Evolutionary conservation across 2,113 vertebrate species (phyloP).

Genomic region (Gallinago paraguaiae): DNA sequence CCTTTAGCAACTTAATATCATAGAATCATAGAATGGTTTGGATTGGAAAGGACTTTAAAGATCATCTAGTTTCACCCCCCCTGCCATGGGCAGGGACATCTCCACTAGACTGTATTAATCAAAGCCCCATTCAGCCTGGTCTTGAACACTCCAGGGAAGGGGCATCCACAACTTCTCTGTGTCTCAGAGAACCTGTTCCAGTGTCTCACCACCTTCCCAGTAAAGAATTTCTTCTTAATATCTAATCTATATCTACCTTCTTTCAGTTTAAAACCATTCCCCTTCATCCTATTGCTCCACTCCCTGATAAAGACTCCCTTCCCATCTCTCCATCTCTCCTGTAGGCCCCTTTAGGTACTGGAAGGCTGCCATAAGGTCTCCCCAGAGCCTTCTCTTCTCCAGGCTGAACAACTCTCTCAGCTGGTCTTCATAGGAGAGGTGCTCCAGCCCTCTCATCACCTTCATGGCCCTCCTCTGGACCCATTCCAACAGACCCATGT

Average conservation of each 20-base stretch:
- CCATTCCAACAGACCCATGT: neutral
- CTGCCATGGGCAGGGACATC: neutral
- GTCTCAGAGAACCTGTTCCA: neutral
- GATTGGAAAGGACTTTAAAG: neutral
- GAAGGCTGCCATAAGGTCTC: neutral
- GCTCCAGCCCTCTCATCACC: neutral
- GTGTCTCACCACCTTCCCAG: neutral
- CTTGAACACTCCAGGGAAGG: neutral
- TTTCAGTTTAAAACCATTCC: neutral
- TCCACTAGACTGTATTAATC: neutral
- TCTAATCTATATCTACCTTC: neutral
- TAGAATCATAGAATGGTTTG: neutral
- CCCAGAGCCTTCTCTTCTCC: neutral
- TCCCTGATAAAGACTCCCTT: neutral
- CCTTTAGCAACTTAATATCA: neutral
- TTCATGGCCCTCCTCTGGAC: neutral
- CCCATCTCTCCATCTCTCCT: neutral
- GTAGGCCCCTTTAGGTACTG: neutral
- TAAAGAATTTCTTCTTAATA: neutral
- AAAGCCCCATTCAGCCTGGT: neutral
- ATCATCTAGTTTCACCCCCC: neutral
- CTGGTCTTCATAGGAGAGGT: neutral
- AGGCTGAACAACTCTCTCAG: neutral
- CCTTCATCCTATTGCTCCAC: neutral
- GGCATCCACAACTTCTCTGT: too few relatives aligned